Evolutionary conservation across 2,797 vertebrate genomes (phyloP).

Genomic region (Austrolebias charrua): DNA sequence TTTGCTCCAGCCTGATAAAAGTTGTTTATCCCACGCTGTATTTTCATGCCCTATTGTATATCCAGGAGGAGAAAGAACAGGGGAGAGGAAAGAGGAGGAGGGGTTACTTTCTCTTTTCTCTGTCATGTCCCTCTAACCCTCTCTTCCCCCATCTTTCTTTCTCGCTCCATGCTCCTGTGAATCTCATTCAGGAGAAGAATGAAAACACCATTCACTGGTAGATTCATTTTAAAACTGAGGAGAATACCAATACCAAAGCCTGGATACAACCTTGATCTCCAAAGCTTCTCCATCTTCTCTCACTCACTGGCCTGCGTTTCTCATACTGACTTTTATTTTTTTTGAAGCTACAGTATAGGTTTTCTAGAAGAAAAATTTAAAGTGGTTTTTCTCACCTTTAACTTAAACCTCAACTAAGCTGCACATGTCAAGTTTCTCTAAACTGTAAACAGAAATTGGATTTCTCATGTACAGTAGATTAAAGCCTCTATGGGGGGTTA

Average conservation of each 20-base stretch:
- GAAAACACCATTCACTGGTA: slow-evolving; percentile 82
- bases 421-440: slow-evolving; percentile 5
- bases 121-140: slow-evolving; percentile 54
- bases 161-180: slow-evolving; percentile 75
- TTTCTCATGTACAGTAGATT: slow-evolving; percentile 19
- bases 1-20: slow-evolving; percentile 70
- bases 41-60: slow-evolving; percentile 65
- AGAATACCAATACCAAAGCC: slow-evolving; percentile 78
- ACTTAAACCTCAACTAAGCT: slow-evolving; percentile 22
- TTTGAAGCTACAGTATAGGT: slow-evolving; percentile 24
- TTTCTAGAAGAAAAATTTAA: slow-evolving; percentile 49
- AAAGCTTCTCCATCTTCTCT: slow-evolving; percentile 44
- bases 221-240: slow-evolving; percentile 79
- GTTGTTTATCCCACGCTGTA: slow-evolving; percentile 71
- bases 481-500: slow-evolving; percentile 15
- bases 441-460: slow-evolving; percentile 18
- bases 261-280: slow-evolving; percentile 80
- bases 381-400: slow-evolving; percentile 34
- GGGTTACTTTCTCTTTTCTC: slow-evolving; percentile 58
- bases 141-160: slow-evolving; percentile 25
- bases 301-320: slow-evolving; percentile 40
- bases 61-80: slow-evolving; percentile 38
- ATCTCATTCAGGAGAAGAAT: slow-evolving; percentile 81
- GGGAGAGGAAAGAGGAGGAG: slow-evolving; percentile 25
- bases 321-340: slow-evolving; percentile 27